phyloP scores from a whole-genome alignment of 2,113 vertebrate species.

The Leptodactylus fuscus region DNA sequence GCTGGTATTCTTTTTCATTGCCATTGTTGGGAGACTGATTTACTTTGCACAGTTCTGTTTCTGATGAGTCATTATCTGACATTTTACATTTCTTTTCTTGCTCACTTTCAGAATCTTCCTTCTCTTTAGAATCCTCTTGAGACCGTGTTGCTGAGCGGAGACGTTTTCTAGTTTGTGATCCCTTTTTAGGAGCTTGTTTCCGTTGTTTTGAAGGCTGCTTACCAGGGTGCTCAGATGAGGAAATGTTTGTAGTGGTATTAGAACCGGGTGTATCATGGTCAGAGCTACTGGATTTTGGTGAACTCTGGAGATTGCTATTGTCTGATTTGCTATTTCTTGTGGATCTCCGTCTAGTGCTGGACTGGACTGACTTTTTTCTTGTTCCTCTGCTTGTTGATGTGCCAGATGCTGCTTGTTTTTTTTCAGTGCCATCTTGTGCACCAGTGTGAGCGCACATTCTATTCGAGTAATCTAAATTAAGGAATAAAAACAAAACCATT shows the following conservation, averaged over 20 bases:
- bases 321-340: constrained; percentile 81
- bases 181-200: constrained; percentile 75
- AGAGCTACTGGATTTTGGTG: constrained; percentile 76
- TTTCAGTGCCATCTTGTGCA: constrained; percentile 89
- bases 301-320: constrained; percentile 72
- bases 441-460: constrained; percentile 78
- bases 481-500: not conserved
- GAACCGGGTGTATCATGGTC: constrained; percentile 76
- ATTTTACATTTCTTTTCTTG: constrained; percentile 67
- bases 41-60: not conserved
- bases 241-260: constrained; percentile 67
- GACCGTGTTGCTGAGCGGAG: constrained; percentile 70
- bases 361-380: constrained; percentile 77
- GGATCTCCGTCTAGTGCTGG: constrained; percentile 81
- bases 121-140: constrained; percentile 18
- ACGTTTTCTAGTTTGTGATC: constrained; percentile 80
- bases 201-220: constrained; percentile 79
- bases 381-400: constrained; percentile 83
- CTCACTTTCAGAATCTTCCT: constrained; percentile 71
- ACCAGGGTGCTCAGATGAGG: constrained; percentile 68
- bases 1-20: not conserved
- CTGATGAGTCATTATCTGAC: not conserved
- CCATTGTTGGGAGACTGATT: not conserved
- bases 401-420: constrained; percentile 81
- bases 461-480: constrained; percentile 35